phyloP scores from a whole-genome alignment of 2,797 vertebrate genomes.

The Intellagama lesueurii region DNA sequence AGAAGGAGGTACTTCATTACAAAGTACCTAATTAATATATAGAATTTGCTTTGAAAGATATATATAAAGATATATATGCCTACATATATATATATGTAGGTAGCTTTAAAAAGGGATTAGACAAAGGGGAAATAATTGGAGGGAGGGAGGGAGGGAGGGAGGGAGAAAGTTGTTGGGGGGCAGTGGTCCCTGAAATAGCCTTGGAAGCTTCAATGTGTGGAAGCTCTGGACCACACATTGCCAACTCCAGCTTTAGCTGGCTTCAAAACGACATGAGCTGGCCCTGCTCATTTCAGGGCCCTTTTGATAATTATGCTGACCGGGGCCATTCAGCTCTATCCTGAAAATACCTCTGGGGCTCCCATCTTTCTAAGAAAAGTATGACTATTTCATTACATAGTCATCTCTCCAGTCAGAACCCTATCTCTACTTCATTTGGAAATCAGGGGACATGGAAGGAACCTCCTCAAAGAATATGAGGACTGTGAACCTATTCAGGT shows the following conservation, averaged over 20 bases:
- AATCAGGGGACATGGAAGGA: not conserved
- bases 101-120: too few relatives aligned
- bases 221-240: too few relatives aligned
- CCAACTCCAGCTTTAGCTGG: too few relatives aligned
- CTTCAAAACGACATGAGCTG: not conserved
- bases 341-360: not conserved
- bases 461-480: too few relatives aligned
- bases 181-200: too few relatives aligned
- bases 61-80: too few relatives aligned
- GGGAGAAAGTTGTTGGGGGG: too few relatives aligned
- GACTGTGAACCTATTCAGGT: too few relatives aligned
- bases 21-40: not conserved
- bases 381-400: not conserved
- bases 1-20: not conserved
- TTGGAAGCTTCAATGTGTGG: too few relatives aligned
- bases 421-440: slow-evolving; percentile 19
- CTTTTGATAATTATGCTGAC: not conserved
- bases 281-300: not conserved
- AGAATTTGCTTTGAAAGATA: not conserved
- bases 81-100: not conserved
- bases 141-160: too few relatives aligned
- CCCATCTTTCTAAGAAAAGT: not conserved
- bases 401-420: not conserved
- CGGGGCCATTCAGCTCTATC: not conserved
- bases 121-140: too few relatives aligned